Evolutionary conservation across 2,797 vertebrate genomes (phyloP).

Genomic region (Hafferia zeledoni): DNA sequence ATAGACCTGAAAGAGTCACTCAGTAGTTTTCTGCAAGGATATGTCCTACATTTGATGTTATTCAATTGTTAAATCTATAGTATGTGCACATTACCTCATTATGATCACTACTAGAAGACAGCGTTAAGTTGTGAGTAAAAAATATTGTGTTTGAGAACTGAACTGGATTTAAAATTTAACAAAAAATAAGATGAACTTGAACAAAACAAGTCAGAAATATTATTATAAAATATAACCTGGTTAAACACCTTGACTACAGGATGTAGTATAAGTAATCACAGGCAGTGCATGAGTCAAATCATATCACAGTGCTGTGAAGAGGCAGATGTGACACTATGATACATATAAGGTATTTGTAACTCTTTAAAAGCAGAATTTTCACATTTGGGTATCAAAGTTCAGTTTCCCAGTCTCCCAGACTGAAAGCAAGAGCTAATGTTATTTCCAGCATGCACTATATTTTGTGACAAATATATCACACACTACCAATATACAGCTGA

Average conservation of each 20-base stretch:
- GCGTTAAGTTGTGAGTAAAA: not conserved
- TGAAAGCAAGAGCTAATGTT: not conserved
- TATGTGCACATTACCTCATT: not conserved
- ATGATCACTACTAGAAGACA: not conserved
- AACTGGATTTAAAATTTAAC: not conserved
- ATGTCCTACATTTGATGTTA: not conserved
- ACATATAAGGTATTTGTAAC: not conserved
- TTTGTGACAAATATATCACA: not conserved
- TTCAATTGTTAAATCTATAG: not conserved
- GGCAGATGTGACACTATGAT: not conserved
- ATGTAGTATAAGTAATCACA: not conserved
- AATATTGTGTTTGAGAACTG: rapidly evolving
- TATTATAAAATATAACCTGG: not conserved
- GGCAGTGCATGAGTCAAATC: not conserved
- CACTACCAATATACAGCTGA: not conserved
- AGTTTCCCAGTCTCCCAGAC: not conserved
- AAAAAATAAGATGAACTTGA: not conserved
- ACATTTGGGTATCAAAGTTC: not conserved
- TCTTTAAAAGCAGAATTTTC: not conserved
- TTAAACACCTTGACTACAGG: not conserved
- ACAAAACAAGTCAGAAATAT: not conserved
- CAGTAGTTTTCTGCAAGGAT: not conserved
- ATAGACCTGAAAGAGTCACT: not conserved
- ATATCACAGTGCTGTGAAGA: not conserved
- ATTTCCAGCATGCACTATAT: not conserved